Evolutionary conservation across 2,113 vertebrate genomes (phyloP).

Genomic region (Cheilinus undulatus): DNA sequence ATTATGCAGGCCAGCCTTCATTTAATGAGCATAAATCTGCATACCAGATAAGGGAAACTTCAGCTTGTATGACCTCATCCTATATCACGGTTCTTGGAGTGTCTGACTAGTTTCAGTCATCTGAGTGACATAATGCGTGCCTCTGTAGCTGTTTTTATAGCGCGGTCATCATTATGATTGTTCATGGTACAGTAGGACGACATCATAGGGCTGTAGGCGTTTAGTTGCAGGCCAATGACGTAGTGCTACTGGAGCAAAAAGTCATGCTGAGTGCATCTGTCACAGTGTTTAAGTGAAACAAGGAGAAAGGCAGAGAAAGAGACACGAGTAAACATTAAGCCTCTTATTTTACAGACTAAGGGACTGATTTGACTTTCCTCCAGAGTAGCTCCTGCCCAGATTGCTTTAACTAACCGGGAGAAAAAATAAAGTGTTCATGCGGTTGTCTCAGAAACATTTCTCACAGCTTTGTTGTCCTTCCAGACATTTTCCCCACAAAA

Average conservation of each 20-base stretch:
- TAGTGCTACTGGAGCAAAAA: slow-evolving; percentile 20
- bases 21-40: slow-evolving; percentile 69
- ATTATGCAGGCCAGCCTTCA: slow-evolving; percentile 49
- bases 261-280: slow-evolving; percentile 55
- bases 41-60: slow-evolving; percentile 37
- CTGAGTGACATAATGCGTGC: slow-evolving; percentile 21
- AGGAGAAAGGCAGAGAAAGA: neutral
- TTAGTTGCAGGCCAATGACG: slow-evolving; percentile 36
- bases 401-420: slow-evolving; percentile 57
- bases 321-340: slow-evolving; percentile 35
- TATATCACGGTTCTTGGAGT: slow-evolving; percentile 37
- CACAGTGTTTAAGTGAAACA: slow-evolving; percentile 25
- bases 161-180: slow-evolving; percentile 15
- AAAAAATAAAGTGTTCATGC: slow-evolving; percentile 53
- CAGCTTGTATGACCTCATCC: slow-evolving; percentile 51
- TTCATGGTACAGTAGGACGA: slow-evolving; percentile 20
- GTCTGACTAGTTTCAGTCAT: slow-evolving; percentile 27
- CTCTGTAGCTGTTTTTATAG: slow-evolving; percentile 13
- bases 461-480: slow-evolving; percentile 73
- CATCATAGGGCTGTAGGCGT: slow-evolving; percentile 39
- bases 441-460: slow-evolving; percentile 64
- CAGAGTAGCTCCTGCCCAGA: slow-evolving; percentile 24
- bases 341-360: slow-evolving; percentile 43
- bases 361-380: slow-evolving; percentile 48
- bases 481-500: slow-evolving; percentile 50